Evolutionary conservation across 2,888 invertebrate genomes (phyloP).

Genomic region (Pardosa pseudoannulata): DNA sequence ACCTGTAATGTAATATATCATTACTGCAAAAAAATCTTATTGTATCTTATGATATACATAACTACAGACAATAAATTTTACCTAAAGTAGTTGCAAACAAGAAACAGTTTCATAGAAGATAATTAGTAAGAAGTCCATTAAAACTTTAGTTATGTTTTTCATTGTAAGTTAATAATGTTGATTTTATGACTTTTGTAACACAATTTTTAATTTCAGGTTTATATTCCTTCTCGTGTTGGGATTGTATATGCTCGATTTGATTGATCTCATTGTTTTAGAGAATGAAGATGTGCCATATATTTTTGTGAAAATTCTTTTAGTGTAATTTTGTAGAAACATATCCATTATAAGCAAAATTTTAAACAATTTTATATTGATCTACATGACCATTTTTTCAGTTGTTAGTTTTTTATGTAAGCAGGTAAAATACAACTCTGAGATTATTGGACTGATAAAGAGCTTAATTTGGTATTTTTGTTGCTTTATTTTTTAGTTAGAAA

Average conservation of each 20-base stretch:
- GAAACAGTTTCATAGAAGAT: no score
- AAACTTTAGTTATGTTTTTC: no score
- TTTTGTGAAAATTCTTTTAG: not conserved
- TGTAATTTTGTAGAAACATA: not conserved
- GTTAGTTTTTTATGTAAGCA: not conserved
- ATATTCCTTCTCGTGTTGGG: constrained; percentile 86
- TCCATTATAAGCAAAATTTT: not conserved
- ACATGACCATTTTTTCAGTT: not conserved
- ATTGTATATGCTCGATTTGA: constrained; percentile 81
- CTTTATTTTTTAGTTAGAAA: not conserved
- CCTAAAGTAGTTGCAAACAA: no score
- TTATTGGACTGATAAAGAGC: constrained; percentile 3
- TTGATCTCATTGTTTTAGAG: not conserved
- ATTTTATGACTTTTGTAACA: no score
- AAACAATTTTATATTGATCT: no score
- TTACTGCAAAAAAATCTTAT: no score
- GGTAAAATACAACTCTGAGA: no score
- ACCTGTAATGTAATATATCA: no score
- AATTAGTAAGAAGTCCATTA: no score
- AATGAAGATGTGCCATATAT: not conserved
- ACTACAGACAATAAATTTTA: no score
- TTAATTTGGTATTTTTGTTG: not conserved
- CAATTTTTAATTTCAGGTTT: constrained; percentile 81
- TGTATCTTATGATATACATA: no score
- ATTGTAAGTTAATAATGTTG: no score